phyloP scores from a whole-genome alignment of 2,888 invertebrate genomes.

The Drosophila anomalata region DNA sequence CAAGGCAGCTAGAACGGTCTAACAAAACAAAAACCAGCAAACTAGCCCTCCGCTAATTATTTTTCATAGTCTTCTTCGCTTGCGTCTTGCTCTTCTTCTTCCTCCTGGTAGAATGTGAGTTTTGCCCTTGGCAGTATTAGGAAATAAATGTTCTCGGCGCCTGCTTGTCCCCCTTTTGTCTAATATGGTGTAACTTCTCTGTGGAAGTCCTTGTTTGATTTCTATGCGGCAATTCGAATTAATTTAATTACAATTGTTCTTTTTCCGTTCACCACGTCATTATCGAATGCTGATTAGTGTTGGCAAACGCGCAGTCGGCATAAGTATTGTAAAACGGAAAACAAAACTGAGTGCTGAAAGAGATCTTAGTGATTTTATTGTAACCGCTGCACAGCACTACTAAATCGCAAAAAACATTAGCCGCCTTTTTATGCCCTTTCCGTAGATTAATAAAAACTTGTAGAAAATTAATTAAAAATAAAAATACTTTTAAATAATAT shows the following conservation, averaged over 20 bases:
- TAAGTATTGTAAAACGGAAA: background rate
- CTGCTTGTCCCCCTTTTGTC: constrained; percentile 15
- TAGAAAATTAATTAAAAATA: background rate
- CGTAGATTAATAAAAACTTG: too few species aligned
- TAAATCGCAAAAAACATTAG: background rate
- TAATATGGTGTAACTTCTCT: background rate
- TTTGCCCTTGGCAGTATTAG: constrained; percentile 22
- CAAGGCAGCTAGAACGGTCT: constrained; percentile 3
- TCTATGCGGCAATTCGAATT: constrained; percentile 25
- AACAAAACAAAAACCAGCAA: constrained; percentile 52
- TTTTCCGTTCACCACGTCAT: constrained; percentile 76
- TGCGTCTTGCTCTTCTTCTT: constrained; percentile 41
- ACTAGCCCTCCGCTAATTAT: constrained; percentile 54
- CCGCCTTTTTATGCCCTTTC: background rate
- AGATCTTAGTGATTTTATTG: background rate
- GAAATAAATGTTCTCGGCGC: constrained; percentile 21
- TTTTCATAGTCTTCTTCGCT: constrained; percentile 45
- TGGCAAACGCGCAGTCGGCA: background rate
- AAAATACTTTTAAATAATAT: background rate
- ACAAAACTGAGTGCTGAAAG: background rate
- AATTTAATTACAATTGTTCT: constrained; percentile 65
- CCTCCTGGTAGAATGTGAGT: constrained; percentile 30
- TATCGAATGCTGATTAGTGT: constrained; percentile 30
- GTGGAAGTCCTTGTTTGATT: background rate
- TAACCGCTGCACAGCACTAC: background rate